These are phyloP conservation scores for Thaumatotibia leucotreta DNA, from an alignment of 1,140 invertebrate genomes.

Conservation along the genomic window DNA sequence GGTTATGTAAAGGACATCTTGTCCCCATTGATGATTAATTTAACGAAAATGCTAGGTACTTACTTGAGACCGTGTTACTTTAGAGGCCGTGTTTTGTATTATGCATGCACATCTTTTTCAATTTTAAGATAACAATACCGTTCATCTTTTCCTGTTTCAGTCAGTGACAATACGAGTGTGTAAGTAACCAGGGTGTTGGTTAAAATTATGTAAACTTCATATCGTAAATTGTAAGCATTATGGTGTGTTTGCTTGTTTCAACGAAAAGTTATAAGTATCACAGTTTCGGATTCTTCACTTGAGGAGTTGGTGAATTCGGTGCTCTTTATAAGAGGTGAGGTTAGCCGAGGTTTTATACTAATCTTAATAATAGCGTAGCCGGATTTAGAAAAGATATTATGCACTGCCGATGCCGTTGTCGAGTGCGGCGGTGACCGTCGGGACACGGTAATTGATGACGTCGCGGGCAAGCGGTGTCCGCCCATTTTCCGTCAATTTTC, in stretches of 20 bases:
- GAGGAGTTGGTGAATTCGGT: neutral
- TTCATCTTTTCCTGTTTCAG: no score
- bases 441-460: constrained; percentile 72
- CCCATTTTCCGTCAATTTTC: constrained; percentile 77
- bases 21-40: no score
- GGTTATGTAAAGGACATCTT: no score
- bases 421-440: constrained; percentile 62
- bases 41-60: no score
- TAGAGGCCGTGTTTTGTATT: no score
- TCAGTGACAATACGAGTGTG: no score
- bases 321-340: neutral
- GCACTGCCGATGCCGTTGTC: constrained; percentile 36
- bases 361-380: constrained; percentile 38
- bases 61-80: no score
- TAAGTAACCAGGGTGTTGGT: no score
- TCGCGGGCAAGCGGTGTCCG: constrained; percentile 69
- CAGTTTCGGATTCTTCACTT: neutral
- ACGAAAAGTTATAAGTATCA: neutral
- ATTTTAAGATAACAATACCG: no score
- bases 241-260: neutral
- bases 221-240: no score
- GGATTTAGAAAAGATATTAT: constrained; percentile 49
- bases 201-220: no score
- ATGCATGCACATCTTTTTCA: no score
- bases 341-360: neutral